Base-by-base conservation (phyloP, 2,888 invertebrate genomes). In the Cynaeus angustus region DNA sequence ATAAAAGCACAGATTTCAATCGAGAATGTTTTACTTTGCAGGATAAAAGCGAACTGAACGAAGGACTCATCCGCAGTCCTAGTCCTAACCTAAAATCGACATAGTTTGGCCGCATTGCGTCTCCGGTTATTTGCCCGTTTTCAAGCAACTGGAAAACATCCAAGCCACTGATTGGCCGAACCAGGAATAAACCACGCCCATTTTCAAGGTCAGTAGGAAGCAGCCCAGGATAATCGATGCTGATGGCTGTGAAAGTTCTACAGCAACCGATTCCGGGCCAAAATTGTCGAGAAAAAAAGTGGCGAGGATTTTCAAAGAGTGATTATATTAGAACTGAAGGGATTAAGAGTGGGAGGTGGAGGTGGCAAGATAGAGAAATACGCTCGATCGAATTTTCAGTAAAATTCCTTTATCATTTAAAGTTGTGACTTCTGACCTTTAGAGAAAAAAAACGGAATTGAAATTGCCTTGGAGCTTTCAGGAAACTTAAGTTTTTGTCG, bases 41-140 rank as follows among this genome's bases (percentile, higher is more conserved):
- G 61, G 61, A 48, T 61, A 48, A 61, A 10, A 53, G 21, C 43
- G 9, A 43, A 64, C 64, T 64, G 64, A 64, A 48, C 37, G 43
- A 30, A 48, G 52, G 41, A 28, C 33, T 14, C 56, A 28, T 61
- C 64, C 30, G 64, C 64, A 66, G 37, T 52, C 74, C 74, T 70
- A 71, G 72, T 71, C 68, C 64, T 72, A 74, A 74, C 76, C 75
- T 74, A 73, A 68, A 75, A 74, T 75, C 74, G 74, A 71, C 72
- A 68, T 65, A 70, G 56, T 64, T 75, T 72, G 76, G 76, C 80
- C 81, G 82, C 82, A 82, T 78, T 81, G 82, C 82, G 81, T 76
- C 80, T 79, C 71, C 78, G 70, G 73, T 75, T 75, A 75, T 76
- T 78, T 75, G 77, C 74, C 73, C 73, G 66, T 73, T 75, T 78